Base-by-base conservation (phyloP, 1,140 invertebrate genomes). In the Neotoxoptera formosana region DNA sequence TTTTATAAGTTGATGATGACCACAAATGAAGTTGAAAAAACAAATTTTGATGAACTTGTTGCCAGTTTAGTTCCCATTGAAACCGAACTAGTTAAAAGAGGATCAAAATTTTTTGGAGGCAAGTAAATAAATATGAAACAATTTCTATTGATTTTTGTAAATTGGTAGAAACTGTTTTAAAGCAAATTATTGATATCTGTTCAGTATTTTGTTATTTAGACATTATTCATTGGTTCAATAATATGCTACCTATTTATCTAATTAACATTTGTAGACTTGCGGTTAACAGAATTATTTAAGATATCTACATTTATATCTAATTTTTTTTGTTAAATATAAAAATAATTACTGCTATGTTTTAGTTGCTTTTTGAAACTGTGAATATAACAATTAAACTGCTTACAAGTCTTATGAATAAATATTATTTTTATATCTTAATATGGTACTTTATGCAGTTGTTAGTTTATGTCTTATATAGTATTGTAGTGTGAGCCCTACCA, bases 21-120 rank as follows among this genome's bases (percentile, higher is more conserved):
- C 56, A 83, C 91, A 86, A 30, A 53, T 21, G 67, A 94, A 92
- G 51, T 94, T 11, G 94, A 95, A 34, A 93, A 93, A 8, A 94
- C 95, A 21, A 81, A 95, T 90, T 95, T 96, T 83, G 94, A 95
- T n/a, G 94, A 95, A 90, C 94, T 95, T 8, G 93, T 96, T 3
- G 95, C 95, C 86, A 96, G 96, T 20, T 94, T 98, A 20, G 96
- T 96, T 94, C 94, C 96, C 20, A 96, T 97, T 94, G 97, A 98
- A 94, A 96, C 95, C 60, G 97, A 98, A 95, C 94, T 98, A 14
- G 94, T 94, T 23, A 95, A 95, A 53, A 96, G 97, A 93, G 96
- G 96, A 83, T 97, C 96, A 9, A 95, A 95, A n/a, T 98, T 97
- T 94, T 97, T 97, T 94, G 96, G 96, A 94, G 97, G 97, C 83